Percentiles rank a stretch among this genome's conserved stretches.
These are phyloP conservation scores for Epizoanthus illoricatus DNA, from an alignment of 92 coral and sea anemone species.

Conservation along the genomic window DNA sequence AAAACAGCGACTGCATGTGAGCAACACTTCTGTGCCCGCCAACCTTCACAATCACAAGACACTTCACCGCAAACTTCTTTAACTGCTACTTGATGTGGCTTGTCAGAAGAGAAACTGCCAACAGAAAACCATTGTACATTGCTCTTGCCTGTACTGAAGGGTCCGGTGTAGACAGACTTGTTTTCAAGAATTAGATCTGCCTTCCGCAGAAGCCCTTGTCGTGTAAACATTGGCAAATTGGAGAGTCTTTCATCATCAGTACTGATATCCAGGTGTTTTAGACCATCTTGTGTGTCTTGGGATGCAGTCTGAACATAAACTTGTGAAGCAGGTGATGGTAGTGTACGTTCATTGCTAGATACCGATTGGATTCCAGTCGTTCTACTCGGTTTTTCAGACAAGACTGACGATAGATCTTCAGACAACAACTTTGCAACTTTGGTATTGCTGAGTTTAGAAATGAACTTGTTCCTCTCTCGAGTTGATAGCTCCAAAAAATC, in stretches of 20 bases:
- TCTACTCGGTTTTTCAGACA: conserved; percentile 17
- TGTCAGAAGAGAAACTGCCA: conserved; percentile 3
- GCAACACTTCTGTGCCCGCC: conserved; percentile 31
- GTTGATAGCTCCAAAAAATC: conserved; percentile 34
- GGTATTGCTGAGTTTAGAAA: conserved; percentile 26
- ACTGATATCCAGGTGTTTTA: background rate
- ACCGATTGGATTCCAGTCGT: background rate
- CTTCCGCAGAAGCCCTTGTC: conserved; percentile 18
- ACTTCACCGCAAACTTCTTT: conserved; percentile 28
- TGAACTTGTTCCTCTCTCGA: conserved; percentile 35
- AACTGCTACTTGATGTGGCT: conserved; percentile 24
- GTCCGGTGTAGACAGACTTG: background rate
- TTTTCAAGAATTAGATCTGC: background rate
- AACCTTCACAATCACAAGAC: conserved; percentile 35
- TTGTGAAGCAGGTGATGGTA: background rate
- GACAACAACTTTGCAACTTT: background rate
- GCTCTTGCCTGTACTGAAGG: background rate
- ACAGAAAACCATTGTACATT: conserved; percentile 4
- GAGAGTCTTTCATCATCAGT: conserved; percentile 32
- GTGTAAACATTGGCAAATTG: background rate
- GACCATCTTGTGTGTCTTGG: background rate
- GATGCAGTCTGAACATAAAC: background rate
- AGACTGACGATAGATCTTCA: conserved; percentile 32
- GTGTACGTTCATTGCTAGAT: background rate
- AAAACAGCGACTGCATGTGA: conserved; percentile 41